These are phyloP conservation scores for Ceyx cyanopectus DNA, from an alignment of 2,113 vertebrate species.

Conservation along the genomic window DNA sequence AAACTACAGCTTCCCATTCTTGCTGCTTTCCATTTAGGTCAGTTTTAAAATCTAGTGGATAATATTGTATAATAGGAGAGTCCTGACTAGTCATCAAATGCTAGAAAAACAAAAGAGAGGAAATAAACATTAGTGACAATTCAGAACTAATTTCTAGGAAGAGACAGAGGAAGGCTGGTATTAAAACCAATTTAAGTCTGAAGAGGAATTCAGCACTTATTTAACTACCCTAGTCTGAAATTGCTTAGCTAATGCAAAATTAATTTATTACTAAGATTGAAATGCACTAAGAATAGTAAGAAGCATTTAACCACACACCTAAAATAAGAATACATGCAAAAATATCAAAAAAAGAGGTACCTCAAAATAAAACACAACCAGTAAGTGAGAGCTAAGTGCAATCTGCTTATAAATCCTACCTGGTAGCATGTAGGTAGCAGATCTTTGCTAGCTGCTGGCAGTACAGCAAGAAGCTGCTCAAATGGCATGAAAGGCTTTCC, in stretches of 20 bases:
- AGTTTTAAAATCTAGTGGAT: slow-evolving; percentile 95
- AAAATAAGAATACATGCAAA: not conserved
- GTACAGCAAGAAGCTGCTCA: slow-evolving; percentile 93
- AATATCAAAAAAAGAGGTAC: not conserved
- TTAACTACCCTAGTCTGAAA: not conserved
- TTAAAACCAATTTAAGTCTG: not conserved
- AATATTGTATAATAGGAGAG: slow-evolving; percentile 95
- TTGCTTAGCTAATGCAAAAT: not conserved
- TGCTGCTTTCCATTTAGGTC: slow-evolving; percentile 98
- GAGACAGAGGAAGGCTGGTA: not conserved
- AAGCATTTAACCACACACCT: not conserved
- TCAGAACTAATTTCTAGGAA: not conserved
- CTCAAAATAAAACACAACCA: not conserved
- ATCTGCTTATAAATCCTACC: slow-evolving; percentile 74
- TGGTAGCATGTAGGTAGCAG: slow-evolving; percentile 91
- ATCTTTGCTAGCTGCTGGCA: slow-evolving; percentile 94
- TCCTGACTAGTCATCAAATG: slow-evolving; percentile 90
- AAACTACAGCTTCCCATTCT: slow-evolving; percentile 98
- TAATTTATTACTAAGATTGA: not conserved
- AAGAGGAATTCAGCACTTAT: not conserved
- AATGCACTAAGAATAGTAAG: not conserved
- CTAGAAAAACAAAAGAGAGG: slow-evolving; percentile 73
- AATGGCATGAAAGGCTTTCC: slow-evolving; percentile 96
- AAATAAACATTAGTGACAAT: not conserved
- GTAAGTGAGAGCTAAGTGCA: not conserved